Conservation (phyloP, 2,888 invertebrate species). For the Muscina levida region DNA sequence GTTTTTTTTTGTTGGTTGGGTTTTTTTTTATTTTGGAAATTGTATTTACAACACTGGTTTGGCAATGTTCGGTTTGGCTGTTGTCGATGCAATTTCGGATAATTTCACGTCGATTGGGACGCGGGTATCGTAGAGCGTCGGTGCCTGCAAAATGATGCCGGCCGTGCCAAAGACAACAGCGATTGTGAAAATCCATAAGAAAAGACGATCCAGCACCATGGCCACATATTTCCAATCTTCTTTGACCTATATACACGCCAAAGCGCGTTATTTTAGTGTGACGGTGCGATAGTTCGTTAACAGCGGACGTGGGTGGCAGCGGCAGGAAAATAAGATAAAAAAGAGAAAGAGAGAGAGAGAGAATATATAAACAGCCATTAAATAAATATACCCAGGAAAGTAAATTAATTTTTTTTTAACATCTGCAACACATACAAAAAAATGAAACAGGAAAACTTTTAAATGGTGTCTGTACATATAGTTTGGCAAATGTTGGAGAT, state of each 20-base stretch:
- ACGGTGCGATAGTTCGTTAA: not conserved
- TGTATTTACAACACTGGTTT: conserved; percentile 79
- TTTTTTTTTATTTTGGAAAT: conserved; percentile 7
- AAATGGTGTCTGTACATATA: not conserved
- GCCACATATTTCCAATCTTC: conserved; percentile 99
- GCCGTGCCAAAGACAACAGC: conserved; percentile 96
- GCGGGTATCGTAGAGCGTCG: conserved; percentile 95
- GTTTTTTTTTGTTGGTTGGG: not conserved
- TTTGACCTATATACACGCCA: conserved; percentile 87
- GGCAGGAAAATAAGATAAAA: not conserved
- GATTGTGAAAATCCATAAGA: conserved; percentile 98
- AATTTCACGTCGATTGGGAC: conserved; percentile 92
- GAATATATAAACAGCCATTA: conserved; percentile 3
- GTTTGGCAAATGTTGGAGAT: too few relatives aligned
- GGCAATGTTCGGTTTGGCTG: conserved; percentile 87
- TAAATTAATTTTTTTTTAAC: conserved; percentile 22
- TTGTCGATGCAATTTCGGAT: conserved; percentile 93
- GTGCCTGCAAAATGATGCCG: conserved; percentile 96
- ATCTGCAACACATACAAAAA: not conserved
- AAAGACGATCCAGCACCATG: conserved; percentile 97
- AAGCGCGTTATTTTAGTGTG: too few relatives aligned
- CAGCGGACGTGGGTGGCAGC: not conserved
- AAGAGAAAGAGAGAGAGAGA: conserved; percentile 20
- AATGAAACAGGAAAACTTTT: conserved; percentile 20
- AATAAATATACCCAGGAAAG: conserved; percentile 7